phyloP scores from a whole-genome alignment of 2,888 invertebrate genomes.

The Chydorus sphaericus region DNA sequence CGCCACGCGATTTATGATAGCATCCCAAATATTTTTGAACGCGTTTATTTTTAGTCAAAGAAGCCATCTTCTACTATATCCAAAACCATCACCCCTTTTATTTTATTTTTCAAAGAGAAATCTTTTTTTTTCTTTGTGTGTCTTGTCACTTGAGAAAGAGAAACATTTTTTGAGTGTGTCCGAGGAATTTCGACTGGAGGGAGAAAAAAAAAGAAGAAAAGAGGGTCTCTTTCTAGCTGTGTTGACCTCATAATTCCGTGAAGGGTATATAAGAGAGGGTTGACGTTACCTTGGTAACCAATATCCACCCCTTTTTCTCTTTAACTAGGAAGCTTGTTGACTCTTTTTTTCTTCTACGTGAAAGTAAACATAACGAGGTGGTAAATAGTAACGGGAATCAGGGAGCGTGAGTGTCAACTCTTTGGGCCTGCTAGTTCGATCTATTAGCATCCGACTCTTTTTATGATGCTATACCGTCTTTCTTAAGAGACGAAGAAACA shows the following conservation, averaged over 20 bases:
- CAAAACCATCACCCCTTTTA: too few relatives aligned
- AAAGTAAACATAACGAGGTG: conserved; percentile 5
- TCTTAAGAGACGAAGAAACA: too few relatives aligned
- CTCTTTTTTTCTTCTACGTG: too few relatives aligned
- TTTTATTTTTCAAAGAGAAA: too few relatives aligned
- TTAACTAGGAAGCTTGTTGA: not conserved
- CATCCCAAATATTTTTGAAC: too few relatives aligned
- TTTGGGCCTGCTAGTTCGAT: too few relatives aligned
- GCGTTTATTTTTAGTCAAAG: too few relatives aligned
- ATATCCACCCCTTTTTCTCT: not conserved
- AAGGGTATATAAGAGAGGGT: not conserved
- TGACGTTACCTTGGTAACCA: not conserved
- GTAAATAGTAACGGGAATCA: conserved; percentile 3
- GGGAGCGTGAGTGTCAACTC: too few relatives aligned
- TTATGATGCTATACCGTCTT: not conserved
- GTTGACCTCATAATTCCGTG: not conserved
- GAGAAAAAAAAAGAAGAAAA: not conserved
- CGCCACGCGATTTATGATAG: too few relatives aligned
- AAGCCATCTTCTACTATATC: too few relatives aligned
- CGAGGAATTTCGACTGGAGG: not conserved
- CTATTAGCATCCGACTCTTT: not conserved
- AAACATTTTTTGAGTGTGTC: conserved; percentile 6
- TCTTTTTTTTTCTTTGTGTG: not conserved
- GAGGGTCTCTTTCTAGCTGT: not conserved
- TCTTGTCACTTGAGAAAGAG: conserved; percentile 6